phyloP scores from a whole-genome alignment of 2,797 vertebrate genomes.

The Poecilia picta region DNA sequence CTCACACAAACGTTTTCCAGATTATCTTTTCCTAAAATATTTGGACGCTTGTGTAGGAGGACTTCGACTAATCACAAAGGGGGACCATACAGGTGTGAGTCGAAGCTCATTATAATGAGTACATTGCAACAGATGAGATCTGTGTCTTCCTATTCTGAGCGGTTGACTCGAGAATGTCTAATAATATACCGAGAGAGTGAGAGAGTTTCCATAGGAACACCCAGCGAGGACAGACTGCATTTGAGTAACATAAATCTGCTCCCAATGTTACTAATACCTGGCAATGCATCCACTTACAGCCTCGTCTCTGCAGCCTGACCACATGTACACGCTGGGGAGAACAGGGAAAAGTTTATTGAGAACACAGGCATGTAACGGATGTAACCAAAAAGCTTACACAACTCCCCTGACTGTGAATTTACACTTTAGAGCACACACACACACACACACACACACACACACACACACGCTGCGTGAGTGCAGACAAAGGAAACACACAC shows the following conservation, averaged over 20 bases:
- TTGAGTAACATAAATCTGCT: constrained; percentile 75
- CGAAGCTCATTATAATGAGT: constrained; percentile 42
- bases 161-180: constrained; percentile 74
- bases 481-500: constrained; percentile 40
- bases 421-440: constrained; percentile 46
- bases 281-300: constrained; percentile 48
- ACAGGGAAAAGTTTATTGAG: constrained; percentile 24
- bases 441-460: background rate
- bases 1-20: too few relatives aligned
- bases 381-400: constrained; percentile 62
- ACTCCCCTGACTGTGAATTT: constrained; percentile 65
- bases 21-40: too few relatives aligned
- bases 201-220: constrained; percentile 83
- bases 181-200: constrained; percentile 75
- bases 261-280: constrained; percentile 74
- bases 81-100: constrained; percentile 19
- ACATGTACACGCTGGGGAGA: constrained; percentile 4
- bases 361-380: constrained; percentile 41
- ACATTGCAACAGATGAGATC: constrained; percentile 61
- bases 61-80: constrained; percentile 24
- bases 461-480: constrained; percentile 13
- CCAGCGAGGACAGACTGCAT: constrained; percentile 75
- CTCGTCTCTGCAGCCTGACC: constrained; percentile 13
- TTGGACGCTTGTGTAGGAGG: background rate
- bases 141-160: constrained; percentile 75